Evolutionary conservation across 2,888 invertebrate genomes (phyloP).

Genomic region (Pristionchus entomophagus): DNA sequence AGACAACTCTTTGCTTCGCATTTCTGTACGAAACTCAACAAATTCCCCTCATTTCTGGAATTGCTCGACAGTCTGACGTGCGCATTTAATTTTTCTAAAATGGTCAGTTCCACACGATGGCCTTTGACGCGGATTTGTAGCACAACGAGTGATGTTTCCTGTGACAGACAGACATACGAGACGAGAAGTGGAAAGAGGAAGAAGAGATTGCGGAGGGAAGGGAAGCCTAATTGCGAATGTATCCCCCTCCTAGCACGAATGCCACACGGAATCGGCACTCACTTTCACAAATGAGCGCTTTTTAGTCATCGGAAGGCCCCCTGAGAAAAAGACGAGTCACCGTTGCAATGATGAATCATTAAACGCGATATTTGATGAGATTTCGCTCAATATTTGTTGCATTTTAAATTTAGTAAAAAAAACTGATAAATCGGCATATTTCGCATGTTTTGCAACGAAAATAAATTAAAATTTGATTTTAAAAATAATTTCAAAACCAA

Average conservation of each 20-base stretch:
- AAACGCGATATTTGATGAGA: not conserved
- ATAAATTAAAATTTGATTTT: not conserved
- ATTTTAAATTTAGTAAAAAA: too few relatives aligned
- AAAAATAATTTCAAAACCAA: not conserved
- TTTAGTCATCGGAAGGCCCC: not conserved
- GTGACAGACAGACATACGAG: not conserved
- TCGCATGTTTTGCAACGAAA: not conserved
- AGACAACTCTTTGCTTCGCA: too few relatives aligned
- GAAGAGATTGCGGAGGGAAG: not conserved
- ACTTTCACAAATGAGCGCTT: not conserved
- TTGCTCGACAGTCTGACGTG: too few relatives aligned
- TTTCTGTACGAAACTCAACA: too few relatives aligned
- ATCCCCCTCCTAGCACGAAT: not conserved
- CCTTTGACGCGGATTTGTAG: not conserved
- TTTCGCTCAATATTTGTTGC: not conserved
- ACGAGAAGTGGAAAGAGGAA: not conserved
- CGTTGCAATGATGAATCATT: not conserved
- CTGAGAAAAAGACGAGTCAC: not conserved
- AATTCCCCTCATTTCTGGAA: too few relatives aligned
- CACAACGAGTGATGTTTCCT: not conserved
- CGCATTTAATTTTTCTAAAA: too few relatives aligned
- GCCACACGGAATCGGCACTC: not conserved
- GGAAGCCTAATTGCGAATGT: conserved; percentile 22
- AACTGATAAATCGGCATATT: not conserved
- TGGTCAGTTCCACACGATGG: not conserved